These are phyloP conservation scores for Palythoa heliodiscus DNA, from an alignment of 92 coral and sea anemone species.

Conservation along the genomic window DNA sequence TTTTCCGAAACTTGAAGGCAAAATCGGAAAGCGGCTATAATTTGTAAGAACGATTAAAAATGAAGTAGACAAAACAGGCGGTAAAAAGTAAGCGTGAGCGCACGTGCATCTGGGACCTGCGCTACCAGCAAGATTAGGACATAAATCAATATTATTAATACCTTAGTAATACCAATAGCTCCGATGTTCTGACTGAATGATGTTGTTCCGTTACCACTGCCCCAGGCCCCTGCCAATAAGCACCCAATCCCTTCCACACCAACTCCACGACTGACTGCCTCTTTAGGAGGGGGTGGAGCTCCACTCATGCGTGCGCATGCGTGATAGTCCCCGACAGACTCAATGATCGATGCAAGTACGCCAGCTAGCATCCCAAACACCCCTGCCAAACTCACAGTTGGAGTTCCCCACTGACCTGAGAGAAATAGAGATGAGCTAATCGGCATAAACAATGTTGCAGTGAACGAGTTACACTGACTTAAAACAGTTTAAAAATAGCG, in stretches of 20 bases:
- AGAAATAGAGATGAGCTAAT: not conserved
- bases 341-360: constrained; percentile 69
- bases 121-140: not conserved
- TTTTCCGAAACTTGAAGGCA: no score
- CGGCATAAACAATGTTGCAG: not conserved
- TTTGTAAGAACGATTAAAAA: no score
- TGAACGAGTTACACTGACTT: not conserved
- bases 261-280: constrained; percentile 76
- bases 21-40: no score
- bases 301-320: constrained; percentile 85
- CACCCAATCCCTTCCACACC: constrained; percentile 72
- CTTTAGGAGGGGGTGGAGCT: constrained; percentile 80
- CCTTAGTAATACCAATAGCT: constrained; percentile 54
- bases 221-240: constrained; percentile 74
- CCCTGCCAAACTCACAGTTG: constrained; percentile 69
- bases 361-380: constrained; percentile 80
- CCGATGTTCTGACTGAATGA: constrained; percentile 81
- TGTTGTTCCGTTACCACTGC: constrained; percentile 78
- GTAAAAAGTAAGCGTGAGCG: no score
- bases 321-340: constrained; percentile 82
- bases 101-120: not conserved
- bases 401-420: constrained; percentile 81
- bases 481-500: no score
- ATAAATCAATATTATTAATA: not conserved
- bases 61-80: no score